These are phyloP conservation scores for Ricordea florida DNA, from an alignment of 92 coral and sea anemone genomes.

Conservation along the genomic window DNA sequence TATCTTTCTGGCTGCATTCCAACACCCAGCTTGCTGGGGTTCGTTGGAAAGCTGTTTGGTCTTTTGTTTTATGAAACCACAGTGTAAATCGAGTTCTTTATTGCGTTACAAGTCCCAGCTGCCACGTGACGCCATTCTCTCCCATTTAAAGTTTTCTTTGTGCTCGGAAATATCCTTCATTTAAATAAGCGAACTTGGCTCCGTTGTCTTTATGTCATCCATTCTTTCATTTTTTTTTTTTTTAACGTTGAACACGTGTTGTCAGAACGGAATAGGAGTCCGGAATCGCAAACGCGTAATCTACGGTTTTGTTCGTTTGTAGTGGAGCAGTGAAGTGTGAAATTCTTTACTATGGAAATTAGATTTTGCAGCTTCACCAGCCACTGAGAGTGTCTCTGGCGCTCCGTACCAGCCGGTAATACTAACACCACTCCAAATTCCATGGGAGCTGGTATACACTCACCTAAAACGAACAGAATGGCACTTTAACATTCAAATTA, in stretches of 20 bases:
- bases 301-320: no score
- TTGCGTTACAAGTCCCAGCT: constrained; percentile 10
- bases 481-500: no score
- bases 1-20: neutral
- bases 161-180: constrained; percentile 7
- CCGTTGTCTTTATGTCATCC: neutral
- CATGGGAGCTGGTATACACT: no score
- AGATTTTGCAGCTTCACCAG: no score
- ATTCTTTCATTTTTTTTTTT: neutral
- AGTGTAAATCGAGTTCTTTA: neutral
- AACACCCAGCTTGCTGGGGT: neutral
- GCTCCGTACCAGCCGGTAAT: no score
- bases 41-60: neutral
- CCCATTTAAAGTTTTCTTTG: constrained; percentile 5
- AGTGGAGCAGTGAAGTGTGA: no score
- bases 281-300: no score
- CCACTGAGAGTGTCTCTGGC: no score
- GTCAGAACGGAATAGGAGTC: no score
- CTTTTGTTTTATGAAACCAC: neutral
- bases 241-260: constrained; percentile 14
- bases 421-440: no score
- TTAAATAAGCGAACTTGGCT: constrained; percentile 27
- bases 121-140: constrained; percentile 21
- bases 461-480: no score
- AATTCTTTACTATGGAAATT: no score